Evolutionary conservation across 2,888 invertebrate species (phyloP).

Genomic region (Ectobius pallidus): DNA sequence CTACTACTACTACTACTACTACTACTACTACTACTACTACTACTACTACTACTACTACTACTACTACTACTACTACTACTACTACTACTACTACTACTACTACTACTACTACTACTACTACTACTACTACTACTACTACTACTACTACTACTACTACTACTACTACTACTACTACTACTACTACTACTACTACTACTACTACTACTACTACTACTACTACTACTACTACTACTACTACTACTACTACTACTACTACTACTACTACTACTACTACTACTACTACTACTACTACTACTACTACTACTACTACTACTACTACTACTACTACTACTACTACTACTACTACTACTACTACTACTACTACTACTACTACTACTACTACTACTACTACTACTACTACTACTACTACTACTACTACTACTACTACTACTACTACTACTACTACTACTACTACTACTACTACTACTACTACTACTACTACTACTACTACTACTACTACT

Average conservation of each 20-base stretch:
- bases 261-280: not conserved
- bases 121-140: not conserved
- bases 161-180: not conserved
- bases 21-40: not conserved
- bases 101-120: not conserved
- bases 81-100: not conserved
- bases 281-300: not conserved
- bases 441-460: not conserved
- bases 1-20: not conserved
- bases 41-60: not conserved
- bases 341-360: not conserved
- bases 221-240: not conserved
- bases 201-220: not conserved
- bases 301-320: not conserved
- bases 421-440: not conserved
- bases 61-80: not conserved
- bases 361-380: not conserved
- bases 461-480: not conserved
- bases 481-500: not conserved
- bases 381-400: not conserved
- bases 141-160: not conserved
- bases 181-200: not conserved
- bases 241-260: not conserved
- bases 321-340: not conserved
- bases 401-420: not conserved